These are phyloP conservation scores for Trichosurus vulpecula DNA, from an alignment of 2,797 vertebrate genomes.

Conservation along the genomic window DNA sequence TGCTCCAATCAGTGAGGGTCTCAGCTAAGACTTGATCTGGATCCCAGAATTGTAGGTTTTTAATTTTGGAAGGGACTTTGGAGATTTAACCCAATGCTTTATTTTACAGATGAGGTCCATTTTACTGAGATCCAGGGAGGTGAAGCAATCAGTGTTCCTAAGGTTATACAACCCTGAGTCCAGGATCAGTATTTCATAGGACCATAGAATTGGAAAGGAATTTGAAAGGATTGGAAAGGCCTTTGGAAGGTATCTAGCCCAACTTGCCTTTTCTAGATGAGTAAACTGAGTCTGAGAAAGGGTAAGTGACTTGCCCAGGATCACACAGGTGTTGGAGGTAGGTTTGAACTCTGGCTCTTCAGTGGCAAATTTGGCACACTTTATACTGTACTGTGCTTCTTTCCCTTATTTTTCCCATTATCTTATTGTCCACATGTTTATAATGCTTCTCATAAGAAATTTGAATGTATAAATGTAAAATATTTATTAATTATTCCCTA, in stretches of 20 bases:
- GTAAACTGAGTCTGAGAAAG: background rate
- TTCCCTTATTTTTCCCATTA: no score
- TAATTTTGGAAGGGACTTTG: background rate
- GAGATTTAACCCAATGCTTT: background rate
- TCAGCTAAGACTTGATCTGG: background rate
- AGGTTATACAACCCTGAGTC: background rate
- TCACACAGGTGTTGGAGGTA: background rate
- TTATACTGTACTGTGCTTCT: background rate
- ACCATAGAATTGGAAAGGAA: background rate
- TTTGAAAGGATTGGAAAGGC: background rate
- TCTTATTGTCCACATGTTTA: no score
- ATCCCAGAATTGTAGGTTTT: background rate
- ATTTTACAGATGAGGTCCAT: background rate
- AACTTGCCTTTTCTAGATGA: background rate
- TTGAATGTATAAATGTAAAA: background rate
- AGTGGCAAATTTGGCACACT: background rate
- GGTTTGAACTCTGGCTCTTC: background rate
- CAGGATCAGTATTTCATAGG: background rate
- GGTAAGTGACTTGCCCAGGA: background rate
- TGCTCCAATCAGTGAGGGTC: background rate
- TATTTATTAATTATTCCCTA: background rate
- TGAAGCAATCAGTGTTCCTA: background rate
- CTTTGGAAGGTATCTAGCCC: background rate
- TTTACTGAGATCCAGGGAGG: background rate
- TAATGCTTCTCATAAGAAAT: no score